Base-by-base conservation (phyloP, 2,113 vertebrate species). In the Prionailurus bengalensis region DNA sequence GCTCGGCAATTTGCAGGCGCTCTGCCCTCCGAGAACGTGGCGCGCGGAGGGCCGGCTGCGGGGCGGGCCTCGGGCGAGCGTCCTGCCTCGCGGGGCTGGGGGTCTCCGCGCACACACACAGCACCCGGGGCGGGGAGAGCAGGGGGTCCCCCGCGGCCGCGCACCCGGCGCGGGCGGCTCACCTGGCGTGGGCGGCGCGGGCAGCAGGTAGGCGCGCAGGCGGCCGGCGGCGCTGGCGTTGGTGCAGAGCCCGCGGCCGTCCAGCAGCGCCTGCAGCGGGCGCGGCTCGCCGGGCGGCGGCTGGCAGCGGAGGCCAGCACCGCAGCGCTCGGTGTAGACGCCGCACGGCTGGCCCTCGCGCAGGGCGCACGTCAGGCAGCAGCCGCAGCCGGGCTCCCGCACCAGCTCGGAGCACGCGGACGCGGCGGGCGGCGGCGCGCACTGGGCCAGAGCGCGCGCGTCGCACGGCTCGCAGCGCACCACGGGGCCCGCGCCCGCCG, bases 371-470 rank as follows among this genome's bases (percentile, higher is more conserved):
- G 99, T 99, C 98, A 99, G 65, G 98, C 99, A 99, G 98, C 99
- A 99, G 97, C 99, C 99, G 97, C 99, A 99, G 96, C 99, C 99
- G 0, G 99, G 99, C 91, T 99, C 99, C 27, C 99, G 99, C 94
- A 99, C 99, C 51, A 97, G 97, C 97, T 99, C 99, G 7, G 98
- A 90, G 98, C 99, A 99, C 78, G 99, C 99, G 29, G 98, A 96
- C 89, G 98, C 98, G 21, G 97, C 1, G 68, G 97, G 96, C 90
- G 99, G 92, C 12, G 99, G 99, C 88, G 98, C 99, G 99, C 99
- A 99, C 96, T 99, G 98, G 66, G 99, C 99, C 92, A 99, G 98
- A 48, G 99, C 99, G n/a, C 97, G 98, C 2, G 95, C 93, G 55
- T 99, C 99, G 97, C 99, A 99, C 0, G 99, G 99, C 96, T 99